phyloP scores from a whole-genome alignment of 2,113 vertebrate species.

The Ammodytes dubius region DNA sequence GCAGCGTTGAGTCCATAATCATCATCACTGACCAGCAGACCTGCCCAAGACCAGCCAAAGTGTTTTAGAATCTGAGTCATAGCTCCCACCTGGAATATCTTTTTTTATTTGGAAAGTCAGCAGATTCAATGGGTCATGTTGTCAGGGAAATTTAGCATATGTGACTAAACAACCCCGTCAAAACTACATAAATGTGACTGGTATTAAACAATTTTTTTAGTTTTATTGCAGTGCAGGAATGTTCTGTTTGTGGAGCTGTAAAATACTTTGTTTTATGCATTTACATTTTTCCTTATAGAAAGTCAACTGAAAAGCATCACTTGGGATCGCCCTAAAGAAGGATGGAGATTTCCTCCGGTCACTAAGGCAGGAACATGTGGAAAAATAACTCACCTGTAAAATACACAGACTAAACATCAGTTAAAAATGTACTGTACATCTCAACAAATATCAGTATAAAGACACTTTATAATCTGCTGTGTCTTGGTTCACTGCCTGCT shows the following conservation, averaged over 20 bases:
- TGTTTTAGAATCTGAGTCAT: conserved; percentile 31
- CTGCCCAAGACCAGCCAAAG: conserved; percentile 32
- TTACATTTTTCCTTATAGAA: not conserved
- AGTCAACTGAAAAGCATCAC: conserved; percentile 28
- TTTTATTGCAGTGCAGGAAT: too few relatives aligned
- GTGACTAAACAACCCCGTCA: too few relatives aligned
- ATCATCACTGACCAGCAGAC: conserved; percentile 28
- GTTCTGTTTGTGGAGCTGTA: too few relatives aligned
- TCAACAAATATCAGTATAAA: too few relatives aligned
- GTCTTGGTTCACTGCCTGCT: too few relatives aligned
- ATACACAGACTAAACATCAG: not conserved
- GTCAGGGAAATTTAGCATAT: too few relatives aligned
- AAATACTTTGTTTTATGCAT: too few relatives aligned
- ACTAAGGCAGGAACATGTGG: conserved; percentile 30
- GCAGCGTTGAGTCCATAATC: conserved; percentile 29
- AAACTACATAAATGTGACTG: too few relatives aligned
- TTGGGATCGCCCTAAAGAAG: conserved; percentile 30
- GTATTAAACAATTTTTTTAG: too few relatives aligned
- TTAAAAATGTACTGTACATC: not conserved
- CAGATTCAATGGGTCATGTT: too few relatives aligned
- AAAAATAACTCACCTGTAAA: conserved; percentile 29
- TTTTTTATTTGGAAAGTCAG: too few relatives aligned
- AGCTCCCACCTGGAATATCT: conserved; percentile 6
- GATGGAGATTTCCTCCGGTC: conserved; percentile 19
- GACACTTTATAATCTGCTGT: too few relatives aligned